These are phyloP conservation scores for Lepus europaeus DNA, from an alignment of 2,113 vertebrate species.

Conservation along the genomic window DNA sequence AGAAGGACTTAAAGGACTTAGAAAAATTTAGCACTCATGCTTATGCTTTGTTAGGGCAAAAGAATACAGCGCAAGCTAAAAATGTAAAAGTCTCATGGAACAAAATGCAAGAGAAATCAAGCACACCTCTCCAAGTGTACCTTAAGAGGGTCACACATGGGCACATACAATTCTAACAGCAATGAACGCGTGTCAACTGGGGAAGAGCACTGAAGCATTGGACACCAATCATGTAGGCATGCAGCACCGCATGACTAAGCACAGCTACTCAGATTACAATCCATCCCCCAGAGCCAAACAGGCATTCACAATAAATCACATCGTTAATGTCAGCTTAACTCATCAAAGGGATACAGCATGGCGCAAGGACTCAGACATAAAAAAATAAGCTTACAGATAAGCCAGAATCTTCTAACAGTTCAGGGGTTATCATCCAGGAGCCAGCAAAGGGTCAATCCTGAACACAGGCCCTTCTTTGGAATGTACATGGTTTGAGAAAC, in stretches of 20 bases:
- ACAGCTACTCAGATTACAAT: background rate
- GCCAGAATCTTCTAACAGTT: background rate
- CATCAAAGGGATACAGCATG: background rate
- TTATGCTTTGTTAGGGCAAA: background rate
- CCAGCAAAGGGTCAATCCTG: background rate
- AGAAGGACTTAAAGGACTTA: background rate
- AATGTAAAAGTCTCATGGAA: background rate
- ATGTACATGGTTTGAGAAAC: background rate
- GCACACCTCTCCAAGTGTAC: background rate
- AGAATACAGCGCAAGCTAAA: background rate
- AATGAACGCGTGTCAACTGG: background rate
- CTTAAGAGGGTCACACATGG: background rate
- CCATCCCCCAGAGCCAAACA: conserved; percentile 22
- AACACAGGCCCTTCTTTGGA: conserved; percentile 37
- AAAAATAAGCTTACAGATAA: conserved; percentile 13
- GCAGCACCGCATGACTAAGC: background rate
- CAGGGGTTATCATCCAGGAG: background rate
- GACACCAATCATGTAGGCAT: background rate
- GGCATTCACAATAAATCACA: conserved; percentile 17
- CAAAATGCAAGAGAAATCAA: background rate
- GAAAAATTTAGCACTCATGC: background rate
- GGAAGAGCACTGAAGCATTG: background rate
- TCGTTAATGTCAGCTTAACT: background rate
- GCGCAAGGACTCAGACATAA: background rate
- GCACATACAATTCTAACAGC: background rate